Evolutionary conservation across 2,113 vertebrate genomes (phyloP).

Genomic region (Vombatus ursinus): DNA sequence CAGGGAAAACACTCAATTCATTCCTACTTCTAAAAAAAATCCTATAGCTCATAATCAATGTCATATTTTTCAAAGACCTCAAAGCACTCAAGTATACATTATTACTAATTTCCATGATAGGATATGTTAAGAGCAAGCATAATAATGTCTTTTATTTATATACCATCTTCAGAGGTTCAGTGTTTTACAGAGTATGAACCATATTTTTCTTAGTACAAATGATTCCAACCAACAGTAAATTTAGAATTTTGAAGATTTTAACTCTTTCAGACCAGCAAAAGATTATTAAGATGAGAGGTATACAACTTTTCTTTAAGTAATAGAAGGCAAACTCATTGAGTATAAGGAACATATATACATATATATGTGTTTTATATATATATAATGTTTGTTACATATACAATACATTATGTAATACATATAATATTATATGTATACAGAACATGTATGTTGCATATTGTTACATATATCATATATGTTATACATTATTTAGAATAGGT

Average conservation of each 20-base stretch:
- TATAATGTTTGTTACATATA: no score
- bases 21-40: constrained; percentile 31
- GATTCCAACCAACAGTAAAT: not conserved
- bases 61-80: constrained; percentile 20
- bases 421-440: no score
- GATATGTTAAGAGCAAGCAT: constrained; percentile 11
- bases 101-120: not conserved
- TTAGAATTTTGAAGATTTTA: not conserved
- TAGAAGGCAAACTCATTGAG: not conserved
- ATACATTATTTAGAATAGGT: no score
- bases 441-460: no score
- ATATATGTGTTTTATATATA: no score
- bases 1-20: not conserved
- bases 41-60: constrained; percentile 15
- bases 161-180: not conserved
- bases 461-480: no score
- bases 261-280: not conserved
- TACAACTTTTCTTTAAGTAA: not conserved
- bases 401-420: no score
- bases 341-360: not conserved
- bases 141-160: constrained; percentile 1
- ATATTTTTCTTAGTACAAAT: constrained; percentile 1
- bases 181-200: not conserved
- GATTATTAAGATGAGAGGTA: not conserved
- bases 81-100: not conserved